Evolutionary conservation across 2,113 vertebrate species (phyloP), one percentile per base, ranked within the genome.

Genomic region (Diadophis punctatus): DNA sequence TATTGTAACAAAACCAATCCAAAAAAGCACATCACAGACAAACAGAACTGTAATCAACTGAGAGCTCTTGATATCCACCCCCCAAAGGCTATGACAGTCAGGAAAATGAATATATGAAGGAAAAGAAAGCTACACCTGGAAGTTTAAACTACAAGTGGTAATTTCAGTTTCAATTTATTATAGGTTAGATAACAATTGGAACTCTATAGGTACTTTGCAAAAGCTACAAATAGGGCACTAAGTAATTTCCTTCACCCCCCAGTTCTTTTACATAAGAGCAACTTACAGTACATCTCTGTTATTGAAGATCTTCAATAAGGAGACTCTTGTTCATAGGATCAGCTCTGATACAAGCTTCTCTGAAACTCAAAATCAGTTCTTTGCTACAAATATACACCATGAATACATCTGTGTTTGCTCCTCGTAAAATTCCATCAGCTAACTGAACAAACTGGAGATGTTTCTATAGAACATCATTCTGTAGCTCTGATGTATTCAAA

Each of bases 261-360:
- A 94, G 25, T 94, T 91, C 91, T 95, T 43, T 88, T 92, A 11
- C 39, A 3, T 58, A 48, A 94, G 18, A 80, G 80, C 60, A 91
- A 0, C 88, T 23, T 0, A 63, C 16, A 53, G 16, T 53, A 53
- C 51, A 11, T 14, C 11, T 91, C 1, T 68, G 3, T 90, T 58
- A 20, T 63, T 10, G 0, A 0, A 94, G 23, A n/a, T 20, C 30
- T 90, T 27, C 80, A 89, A 8, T 86, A 55, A 46, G 48, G 12
- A 34, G 87, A 49, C n/a, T 27, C 91, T 11, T 0, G 1, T 14
- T 1, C 43, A 56, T 25, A 86, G n/a, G 90, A 34, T 91, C 88
- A 49, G 1, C 16, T 20, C 85, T 53, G 4, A 0, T 0, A 90
- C 14, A 84, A 92, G 0, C 16, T 87, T 80, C 86, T 91, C 43